Percentiles rank a stretch among this genome's conserved stretches.
Conservation (phyloP, 2,888 invertebrate genomes). For the Diarsia dahlii region DNA sequence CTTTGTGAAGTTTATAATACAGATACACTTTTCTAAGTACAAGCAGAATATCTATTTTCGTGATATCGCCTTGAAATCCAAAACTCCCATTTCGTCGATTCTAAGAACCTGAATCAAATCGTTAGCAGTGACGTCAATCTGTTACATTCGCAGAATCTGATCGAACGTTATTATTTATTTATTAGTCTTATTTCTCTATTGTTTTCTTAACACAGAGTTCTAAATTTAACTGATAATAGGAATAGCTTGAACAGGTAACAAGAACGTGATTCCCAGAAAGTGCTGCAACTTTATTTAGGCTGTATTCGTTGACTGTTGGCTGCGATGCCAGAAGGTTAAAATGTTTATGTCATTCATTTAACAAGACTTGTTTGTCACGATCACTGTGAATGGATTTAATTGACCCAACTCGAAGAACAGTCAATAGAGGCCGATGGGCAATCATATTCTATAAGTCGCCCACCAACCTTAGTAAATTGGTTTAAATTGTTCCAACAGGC, state of each 20-base stretch:
- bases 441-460: slow-evolving; percentile 77
- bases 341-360: slow-evolving; percentile 50
- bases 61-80: slow-evolving; percentile 73
- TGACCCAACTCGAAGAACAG: slow-evolving; percentile 73
- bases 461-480: slow-evolving; percentile 82
- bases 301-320: slow-evolving; percentile 6
- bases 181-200: slow-evolving; percentile 68
- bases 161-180: slow-evolving; percentile 70
- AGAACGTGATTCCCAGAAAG: slow-evolving; percentile 19
- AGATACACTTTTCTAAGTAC: slow-evolving; percentile 54
- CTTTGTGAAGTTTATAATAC: slow-evolving; percentile 32
- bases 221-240: slow-evolving; percentile 34
- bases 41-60: slow-evolving; percentile 73
- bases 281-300: slow-evolving; percentile 11
- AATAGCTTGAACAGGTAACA: slow-evolving; percentile 28
- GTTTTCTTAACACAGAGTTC: slow-evolving; percentile 65
- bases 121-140: slow-evolving; percentile 82
- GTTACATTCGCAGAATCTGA: slow-evolving; percentile 75
- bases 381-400: slow-evolving; percentile 73
- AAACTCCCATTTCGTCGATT: slow-evolving; percentile 76
- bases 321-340: slow-evolving; percentile 50
- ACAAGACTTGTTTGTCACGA: slow-evolving; percentile 44
- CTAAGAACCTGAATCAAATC: slow-evolving; percentile 77
- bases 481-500: slow-evolving; percentile 83
- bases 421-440: slow-evolving; percentile 75